Percentiles rank a stretch among this genome's conserved stretches.
Conservation (phyloP, 2,113 vertebrate species). For the Mastomys coucha region DNA sequence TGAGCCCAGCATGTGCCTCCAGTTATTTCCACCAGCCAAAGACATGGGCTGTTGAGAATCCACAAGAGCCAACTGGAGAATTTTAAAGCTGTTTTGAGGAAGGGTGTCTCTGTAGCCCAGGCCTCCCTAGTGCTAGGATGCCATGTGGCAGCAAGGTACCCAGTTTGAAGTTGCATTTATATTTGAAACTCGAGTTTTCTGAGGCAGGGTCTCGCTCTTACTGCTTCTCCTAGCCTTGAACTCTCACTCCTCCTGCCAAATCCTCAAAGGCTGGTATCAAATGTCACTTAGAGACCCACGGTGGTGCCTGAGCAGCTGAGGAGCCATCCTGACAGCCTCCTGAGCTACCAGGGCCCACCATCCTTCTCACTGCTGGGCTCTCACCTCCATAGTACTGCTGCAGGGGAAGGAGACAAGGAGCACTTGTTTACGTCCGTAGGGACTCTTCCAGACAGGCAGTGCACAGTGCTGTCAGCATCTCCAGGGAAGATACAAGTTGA, state of each 20-base stretch:
- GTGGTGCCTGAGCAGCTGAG: background rate
- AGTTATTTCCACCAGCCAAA: background rate
- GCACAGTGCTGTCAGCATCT: background rate
- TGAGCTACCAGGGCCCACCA: too few species aligned
- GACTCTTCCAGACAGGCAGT: background rate
- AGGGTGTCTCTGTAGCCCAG: background rate
- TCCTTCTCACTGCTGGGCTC: background rate
- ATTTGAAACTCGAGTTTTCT: too few species aligned
- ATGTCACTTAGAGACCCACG: background rate
- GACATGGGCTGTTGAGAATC: background rate
- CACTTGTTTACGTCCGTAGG: background rate
- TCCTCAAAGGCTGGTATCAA: background rate
- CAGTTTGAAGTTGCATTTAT: too few species aligned
- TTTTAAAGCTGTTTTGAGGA: background rate
- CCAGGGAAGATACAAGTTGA: background rate
- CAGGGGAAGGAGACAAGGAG: background rate
- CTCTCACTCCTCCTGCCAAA: background rate
- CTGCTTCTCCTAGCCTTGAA: background rate
- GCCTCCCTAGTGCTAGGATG: too few species aligned
- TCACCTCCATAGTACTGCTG: background rate
- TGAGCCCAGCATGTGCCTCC: background rate
- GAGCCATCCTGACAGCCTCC: background rate
- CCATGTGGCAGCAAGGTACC: background rate
- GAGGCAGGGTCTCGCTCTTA: background rate
- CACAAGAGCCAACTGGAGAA: background rate